phyloP scores from a whole-genome alignment of 2,113 vertebrate genomes.

The Salminus brasiliensis region DNA sequence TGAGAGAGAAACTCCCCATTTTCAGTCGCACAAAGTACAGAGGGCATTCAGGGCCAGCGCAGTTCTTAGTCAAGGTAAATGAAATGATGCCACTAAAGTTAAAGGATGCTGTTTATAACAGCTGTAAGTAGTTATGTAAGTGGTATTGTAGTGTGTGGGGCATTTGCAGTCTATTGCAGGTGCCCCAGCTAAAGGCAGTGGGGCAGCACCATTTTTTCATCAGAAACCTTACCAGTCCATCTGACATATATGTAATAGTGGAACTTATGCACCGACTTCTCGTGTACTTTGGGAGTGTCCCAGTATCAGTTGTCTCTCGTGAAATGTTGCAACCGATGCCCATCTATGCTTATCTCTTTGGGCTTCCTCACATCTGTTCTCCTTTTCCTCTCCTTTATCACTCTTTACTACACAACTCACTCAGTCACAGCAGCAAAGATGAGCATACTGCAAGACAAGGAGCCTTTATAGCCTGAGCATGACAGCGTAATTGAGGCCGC shows the following conservation, averaged over 20 bases:
- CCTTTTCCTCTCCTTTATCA: not conserved
- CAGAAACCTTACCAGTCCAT: too few relatives aligned
- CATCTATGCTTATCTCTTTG: not conserved
- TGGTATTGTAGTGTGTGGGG: too few relatives aligned
- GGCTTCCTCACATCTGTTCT: not conserved
- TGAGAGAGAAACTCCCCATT: constrained; percentile 30
- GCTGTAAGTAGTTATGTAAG: too few relatives aligned
- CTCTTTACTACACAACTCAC: too few relatives aligned
- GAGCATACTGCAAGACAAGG: too few relatives aligned
- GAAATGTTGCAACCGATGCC: not conserved
- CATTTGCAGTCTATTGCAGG: too few relatives aligned
- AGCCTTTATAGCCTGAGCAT: too few relatives aligned
- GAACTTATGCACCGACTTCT: not conserved
- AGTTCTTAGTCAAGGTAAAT: not conserved
- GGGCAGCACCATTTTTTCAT: too few relatives aligned
- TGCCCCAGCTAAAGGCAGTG: too few relatives aligned
- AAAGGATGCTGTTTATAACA: too few relatives aligned
- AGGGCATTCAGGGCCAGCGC: not conserved
- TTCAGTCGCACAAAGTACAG: constrained; percentile 1
- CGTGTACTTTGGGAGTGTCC: constrained; percentile 16
- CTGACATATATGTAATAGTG: not conserved
- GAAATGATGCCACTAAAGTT: not conserved
- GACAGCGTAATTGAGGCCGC: too few relatives aligned
- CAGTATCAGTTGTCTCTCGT: not conserved
- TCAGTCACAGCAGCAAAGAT: too few relatives aligned